A percentile compares a stretch with the other conserved stretches of the same genome.
Evolutionary conservation across 2,113 vertebrate genomes (phyloP).

Genomic region (Onychostruthus taczanowskii): DNA sequence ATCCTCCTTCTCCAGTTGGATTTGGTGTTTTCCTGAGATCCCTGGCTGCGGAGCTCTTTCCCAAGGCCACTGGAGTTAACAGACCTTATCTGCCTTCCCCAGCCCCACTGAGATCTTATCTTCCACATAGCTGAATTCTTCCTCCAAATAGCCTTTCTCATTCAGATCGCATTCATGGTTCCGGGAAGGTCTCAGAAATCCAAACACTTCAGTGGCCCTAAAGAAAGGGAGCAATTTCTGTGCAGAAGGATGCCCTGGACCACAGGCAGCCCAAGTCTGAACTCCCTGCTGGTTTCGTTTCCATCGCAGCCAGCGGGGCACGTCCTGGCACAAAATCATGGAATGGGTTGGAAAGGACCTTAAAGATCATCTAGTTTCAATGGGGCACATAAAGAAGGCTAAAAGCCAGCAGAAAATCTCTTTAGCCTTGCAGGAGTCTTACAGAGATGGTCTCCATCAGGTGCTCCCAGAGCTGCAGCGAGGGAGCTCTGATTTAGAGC

Average conservation of each 20-base stretch:
- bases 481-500: background rate
- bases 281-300: background rate
- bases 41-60: background rate
- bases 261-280: background rate
- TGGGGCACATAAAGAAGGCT: background rate
- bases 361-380: background rate
- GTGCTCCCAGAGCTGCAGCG: background rate
- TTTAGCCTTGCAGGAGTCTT: background rate
- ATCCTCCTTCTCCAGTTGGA: background rate
- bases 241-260: background rate
- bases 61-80: background rate
- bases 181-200: background rate
- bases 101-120: slow-evolving; percentile 1
- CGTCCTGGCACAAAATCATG: background rate
- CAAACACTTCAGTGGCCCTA: background rate
- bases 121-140: background rate
- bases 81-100: background rate
- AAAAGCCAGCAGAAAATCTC: background rate
- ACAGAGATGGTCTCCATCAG: background rate
- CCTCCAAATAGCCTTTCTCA: background rate
- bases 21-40: background rate
- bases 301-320: background rate
- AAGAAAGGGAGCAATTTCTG: background rate
- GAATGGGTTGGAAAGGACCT: background rate
- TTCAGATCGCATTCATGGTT: background rate